Evolutionary conservation across 2,888 invertebrate species (phyloP).

Genomic region (Lysandra coridon): DNA sequence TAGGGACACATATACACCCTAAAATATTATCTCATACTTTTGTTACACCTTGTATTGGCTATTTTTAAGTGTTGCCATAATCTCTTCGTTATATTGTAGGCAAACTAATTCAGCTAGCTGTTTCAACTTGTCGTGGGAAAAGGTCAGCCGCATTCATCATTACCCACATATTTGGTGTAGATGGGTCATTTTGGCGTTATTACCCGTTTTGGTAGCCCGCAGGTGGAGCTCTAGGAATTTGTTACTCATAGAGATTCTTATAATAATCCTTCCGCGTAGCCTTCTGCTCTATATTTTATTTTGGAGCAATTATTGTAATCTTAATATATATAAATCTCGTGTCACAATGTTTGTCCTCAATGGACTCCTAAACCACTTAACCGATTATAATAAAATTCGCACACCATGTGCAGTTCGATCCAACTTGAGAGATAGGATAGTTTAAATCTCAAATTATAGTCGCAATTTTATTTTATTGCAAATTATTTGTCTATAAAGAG

Average conservation of each 20-base stretch:
- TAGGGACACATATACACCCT: too few relatives aligned
- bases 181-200: conserved; percentile 5
- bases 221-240: not conserved
- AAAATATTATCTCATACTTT: too few relatives aligned
- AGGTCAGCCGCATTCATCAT: not conserved
- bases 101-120: not conserved
- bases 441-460: too few relatives aligned
- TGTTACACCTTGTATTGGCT: not conserved
- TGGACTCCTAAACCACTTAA: too few relatives aligned
- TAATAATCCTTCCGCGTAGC: not conserved
- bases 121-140: not conserved
- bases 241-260: not conserved
- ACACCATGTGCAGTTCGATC: too few relatives aligned
- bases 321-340: too few relatives aligned
- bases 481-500: too few relatives aligned
- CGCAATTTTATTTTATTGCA: too few relatives aligned
- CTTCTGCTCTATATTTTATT: not conserved
- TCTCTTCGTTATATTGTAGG: not conserved
- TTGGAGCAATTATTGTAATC: too few relatives aligned
- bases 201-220: not conserved
- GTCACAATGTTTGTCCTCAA: too few relatives aligned
- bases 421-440: too few relatives aligned
- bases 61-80: not conserved
- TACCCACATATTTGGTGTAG: conserved; percentile 5
- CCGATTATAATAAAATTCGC: too few relatives aligned